Base-by-base conservation (phyloP, 2,888 invertebrate genomes). In the Tetragonisca angustula region DNA sequence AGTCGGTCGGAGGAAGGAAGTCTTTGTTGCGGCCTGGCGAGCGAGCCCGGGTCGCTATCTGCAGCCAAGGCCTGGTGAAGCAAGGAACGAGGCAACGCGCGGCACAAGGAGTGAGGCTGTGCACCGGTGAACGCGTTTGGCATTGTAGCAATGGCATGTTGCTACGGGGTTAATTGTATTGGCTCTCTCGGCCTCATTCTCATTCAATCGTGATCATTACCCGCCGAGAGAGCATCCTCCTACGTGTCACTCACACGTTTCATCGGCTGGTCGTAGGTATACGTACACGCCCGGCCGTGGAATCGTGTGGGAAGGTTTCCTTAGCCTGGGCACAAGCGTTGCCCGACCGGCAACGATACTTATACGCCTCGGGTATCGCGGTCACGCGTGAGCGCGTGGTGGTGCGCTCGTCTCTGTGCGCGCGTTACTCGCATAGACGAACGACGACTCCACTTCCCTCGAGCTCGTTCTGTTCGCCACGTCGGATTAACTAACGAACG, bases 201-300 rank as follows among this genome's bases (percentile, higher is more conserved):
- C 93, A 93, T 93, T 93, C 93, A 93, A 93, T 93, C 93, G 92
- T 93, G 93, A 93, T 93, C 93, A 93, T 93, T 92, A 92, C 91
- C 88, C 90, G 90, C 90, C 89, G 88, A 90, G 88, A 90, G 91
- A 91, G 91, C 90, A 92, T 92, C 92, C 91, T 91, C 91, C 91
- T 92, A 92, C 92, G 90, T 92, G 89, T 91, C 89, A 89, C 89
- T 87, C 87, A 90, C 88, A 88, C 89, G 83, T 81, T 81, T 81
- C 82, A 76, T 72, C 54, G 59, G 21, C 4, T 24, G 4, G 50
- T 9, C 43, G 43, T 43, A 11, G 43, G n/a, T 84, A 49, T 78
- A 80, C 81, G 64, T 84, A 59, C 69, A 74, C 68, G 43, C 36
- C 62, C 52, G 56, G 36, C 32, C 24, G 13, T 69, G 24, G 36